Evolutionary conservation across 2,113 vertebrate genomes (phyloP).

Genomic region (Brachionichthys hirsutus): DNA sequence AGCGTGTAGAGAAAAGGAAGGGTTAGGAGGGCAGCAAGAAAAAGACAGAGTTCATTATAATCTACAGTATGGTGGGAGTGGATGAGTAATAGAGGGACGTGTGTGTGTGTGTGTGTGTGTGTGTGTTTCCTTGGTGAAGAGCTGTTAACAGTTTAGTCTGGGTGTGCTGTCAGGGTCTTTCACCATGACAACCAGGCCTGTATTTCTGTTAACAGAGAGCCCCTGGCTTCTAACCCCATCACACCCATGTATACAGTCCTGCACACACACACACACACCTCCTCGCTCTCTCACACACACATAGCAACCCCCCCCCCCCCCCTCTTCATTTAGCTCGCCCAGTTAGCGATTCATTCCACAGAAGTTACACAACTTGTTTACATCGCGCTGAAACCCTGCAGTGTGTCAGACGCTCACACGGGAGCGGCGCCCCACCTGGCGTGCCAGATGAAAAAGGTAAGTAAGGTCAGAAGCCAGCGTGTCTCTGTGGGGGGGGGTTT

Average conservation of each 20-base stretch:
- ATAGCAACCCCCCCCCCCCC: slow-evolving; percentile 38
- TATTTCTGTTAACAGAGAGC: slow-evolving; percentile 62
- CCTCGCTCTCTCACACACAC: slow-evolving; percentile 26
- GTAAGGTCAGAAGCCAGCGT: slow-evolving; percentile 36
- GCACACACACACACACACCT: slow-evolving; percentile 24
- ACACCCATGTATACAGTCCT: slow-evolving; percentile 26
- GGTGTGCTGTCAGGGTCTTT: slow-evolving; percentile 52
- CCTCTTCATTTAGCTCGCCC: slow-evolving; percentile 30
- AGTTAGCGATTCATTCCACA: slow-evolving; percentile 21
- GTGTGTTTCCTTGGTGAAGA: slow-evolving; percentile 42
- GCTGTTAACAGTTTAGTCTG: slow-evolving; percentile 41
- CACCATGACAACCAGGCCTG: slow-evolving; percentile 63
- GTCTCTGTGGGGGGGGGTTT: slow-evolving; percentile 6
- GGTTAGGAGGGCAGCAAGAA: background rate
- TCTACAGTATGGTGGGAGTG: background rate
- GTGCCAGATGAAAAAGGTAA: slow-evolving; percentile 19
- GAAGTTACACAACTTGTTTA: slow-evolving; percentile 48
- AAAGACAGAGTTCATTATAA: background rate
- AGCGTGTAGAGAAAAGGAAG: background rate
- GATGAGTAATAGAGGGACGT: slow-evolving; percentile 2
- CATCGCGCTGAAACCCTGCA: slow-evolving; percentile 16
- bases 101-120: slow-evolving; percentile 18
- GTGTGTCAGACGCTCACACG: slow-evolving; percentile 1
- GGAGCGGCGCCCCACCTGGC: slow-evolving; percentile 24
- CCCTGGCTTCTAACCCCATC: slow-evolving; percentile 61